Base-by-base conservation (phyloP, 2,113 vertebrate genomes). In the Boleophthalmus pectinirostris region DNA sequence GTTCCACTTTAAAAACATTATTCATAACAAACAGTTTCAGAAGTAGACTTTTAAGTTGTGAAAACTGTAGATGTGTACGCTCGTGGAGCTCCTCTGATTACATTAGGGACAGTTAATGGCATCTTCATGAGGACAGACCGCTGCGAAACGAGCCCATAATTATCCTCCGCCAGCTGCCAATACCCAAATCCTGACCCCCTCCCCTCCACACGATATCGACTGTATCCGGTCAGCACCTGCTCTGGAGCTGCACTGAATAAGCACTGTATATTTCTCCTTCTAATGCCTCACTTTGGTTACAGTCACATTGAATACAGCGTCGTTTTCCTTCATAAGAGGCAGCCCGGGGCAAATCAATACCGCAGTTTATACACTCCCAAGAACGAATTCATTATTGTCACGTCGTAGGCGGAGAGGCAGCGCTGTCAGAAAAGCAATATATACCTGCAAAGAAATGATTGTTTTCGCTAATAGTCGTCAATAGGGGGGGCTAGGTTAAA, bases 391-490 rank as follows among this genome's bases (percentile, higher is more conserved):
- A 57, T 82, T 81, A 70, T 69, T 84, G 58, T 79, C 70, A 77
- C 60, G 77, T 74, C 76, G 53, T 72, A 25, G 68, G 68, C 75
- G 46, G 69, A 72, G 29, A 69, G 68, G 38, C 45, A 57, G 35
- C 79, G 82, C 69, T 87, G 73, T 84, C 85, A 85, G 81, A 83
- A 85, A 88, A 81, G 77, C 84, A 83, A 85, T 89, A 88, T 89
- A 90, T 86, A 80, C 84, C 70, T 66, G 65, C 66, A 78, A 74
- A 80, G 57, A 81, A 88, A 86, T 78, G 53, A 86, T 86, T 82
- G 70, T 79, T 85, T 83, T 72, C 70, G 63, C 54, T 78, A 73
- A 81, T 53, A 68, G 75, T 83, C 66, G 79, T 90, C 77, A 73
- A 87, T 88, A 82, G 56, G 70, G 67, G 24, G 63, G 66, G 57